Evolutionary conservation across 1,140 invertebrate genomes (phyloP), one percentile per base, ranked within the genome.

Genomic region (Gryon sp.): DNA sequence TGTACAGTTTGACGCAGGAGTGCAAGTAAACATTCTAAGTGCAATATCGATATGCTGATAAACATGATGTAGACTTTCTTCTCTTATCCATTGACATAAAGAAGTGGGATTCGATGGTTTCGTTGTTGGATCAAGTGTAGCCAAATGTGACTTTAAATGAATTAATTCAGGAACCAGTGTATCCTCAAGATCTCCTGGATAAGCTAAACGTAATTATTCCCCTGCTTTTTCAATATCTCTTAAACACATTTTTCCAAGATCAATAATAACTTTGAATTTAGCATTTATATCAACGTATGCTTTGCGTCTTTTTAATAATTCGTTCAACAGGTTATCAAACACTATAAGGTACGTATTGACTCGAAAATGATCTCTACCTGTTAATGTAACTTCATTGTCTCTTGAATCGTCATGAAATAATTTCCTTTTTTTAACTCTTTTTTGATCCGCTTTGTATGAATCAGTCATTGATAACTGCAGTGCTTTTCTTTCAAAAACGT

Each of bases 221-320:
- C 45, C 65, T 19, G 40, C 59, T 20, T 50, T 32, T 65, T 43
- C 28, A 24, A 76, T 24, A n/a, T 79, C 53, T 12, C 16, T 11
- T 0, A 60, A 12, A 28, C 41, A 76, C 8, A 74, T 12, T 4
- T 16, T 66, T 16, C 48, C 24, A 28, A 79, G 26, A 16, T 79
- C n/a, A 62, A 73, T 75, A 1, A 79, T 24, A 26, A 66, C 65
- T 14, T 65, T 52, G 28, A 81, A 79, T 60, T 62, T 79, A 7
- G 62, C 36, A 40, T 75, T 50, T 16, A 72, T 70, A 14, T 38
- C 12, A 0, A 18, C 9, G 48, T 79, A 79, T 4, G 53, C 66
- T 14, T 68, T 36, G 9, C 65, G 22, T 72, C 68, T 57, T 38
- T 76, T 79, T 1, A 15, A 38, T 22, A 79, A 62, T 46, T 79